A percentile compares a stretch with the other conserved stretches of the same genome.
Conservation (phyloP, 1,140 invertebrate species). For the Aricia agestis region DNA sequence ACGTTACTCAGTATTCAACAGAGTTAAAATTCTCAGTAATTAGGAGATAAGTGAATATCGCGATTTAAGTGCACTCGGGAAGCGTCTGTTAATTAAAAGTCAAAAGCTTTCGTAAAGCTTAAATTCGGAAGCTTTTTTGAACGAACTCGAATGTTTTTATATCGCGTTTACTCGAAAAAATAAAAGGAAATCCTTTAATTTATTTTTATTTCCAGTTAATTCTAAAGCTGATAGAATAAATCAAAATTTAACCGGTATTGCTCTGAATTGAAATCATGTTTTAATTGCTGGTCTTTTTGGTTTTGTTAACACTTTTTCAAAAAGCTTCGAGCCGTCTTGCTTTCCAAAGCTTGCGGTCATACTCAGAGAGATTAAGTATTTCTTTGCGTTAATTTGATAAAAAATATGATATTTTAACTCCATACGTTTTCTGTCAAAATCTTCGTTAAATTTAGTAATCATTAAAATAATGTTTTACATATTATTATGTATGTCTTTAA, state of each 20-base stretch:
- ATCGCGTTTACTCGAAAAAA: not conserved
- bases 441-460: no score
- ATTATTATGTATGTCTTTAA: no score
- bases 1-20: not conserved
- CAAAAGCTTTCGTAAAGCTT: constrained; percentile 3
- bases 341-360: no score
- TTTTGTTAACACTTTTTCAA: no score
- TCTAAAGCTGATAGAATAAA: not conserved
- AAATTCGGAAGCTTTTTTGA: not conserved
- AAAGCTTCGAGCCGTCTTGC: no score
- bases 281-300: no score
- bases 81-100: constrained; percentile 1
- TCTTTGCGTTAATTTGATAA: no score
- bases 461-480: no score
- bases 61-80: not conserved
- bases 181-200: not conserved
- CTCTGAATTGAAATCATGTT: no score
- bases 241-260: not conserved
- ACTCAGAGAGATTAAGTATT: no score
- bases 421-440: no score
- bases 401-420: no score
- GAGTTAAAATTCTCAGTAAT: not conserved
- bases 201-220: not conserved
- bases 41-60: constrained; percentile 3
- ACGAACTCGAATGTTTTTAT: not conserved